Percentiles rank a stretch among this genome's conserved stretches.
Conservation (phyloP, 2,888 invertebrate genomes). For the Hirudinaria manillensis region DNA sequence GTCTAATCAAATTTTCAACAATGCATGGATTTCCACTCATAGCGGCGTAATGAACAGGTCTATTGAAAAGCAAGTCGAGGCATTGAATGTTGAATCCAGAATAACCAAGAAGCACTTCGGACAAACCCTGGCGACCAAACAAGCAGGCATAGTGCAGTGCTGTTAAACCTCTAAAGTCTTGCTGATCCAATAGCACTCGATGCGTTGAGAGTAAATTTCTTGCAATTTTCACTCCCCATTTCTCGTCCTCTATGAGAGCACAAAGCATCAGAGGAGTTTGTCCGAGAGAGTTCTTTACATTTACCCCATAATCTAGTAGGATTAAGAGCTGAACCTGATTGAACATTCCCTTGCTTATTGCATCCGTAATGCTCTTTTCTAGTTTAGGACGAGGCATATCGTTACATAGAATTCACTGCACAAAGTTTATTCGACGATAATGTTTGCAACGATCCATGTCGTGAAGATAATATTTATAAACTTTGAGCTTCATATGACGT, state of each 20-base stretch:
- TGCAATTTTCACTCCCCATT: slow-evolving; percentile 14
- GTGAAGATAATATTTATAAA: too few relatives aligned
- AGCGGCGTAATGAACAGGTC: slow-evolving; percentile 24
- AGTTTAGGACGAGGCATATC: not conserved
- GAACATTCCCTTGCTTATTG: slow-evolving; percentile 22
- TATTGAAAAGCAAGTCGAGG: slow-evolving; percentile 23
- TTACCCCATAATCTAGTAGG: slow-evolving; percentile 17
- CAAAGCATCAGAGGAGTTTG: slow-evolving; percentile 23
- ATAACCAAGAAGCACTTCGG: slow-evolving; percentile 6
- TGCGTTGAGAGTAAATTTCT: slow-evolving; percentile 6
- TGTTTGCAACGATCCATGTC: too few relatives aligned
- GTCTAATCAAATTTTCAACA: not conserved
- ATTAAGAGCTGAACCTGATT: slow-evolving; percentile 13
- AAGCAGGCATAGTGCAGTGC: slow-evolving; percentile 23
- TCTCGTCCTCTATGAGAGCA: slow-evolving; percentile 23
- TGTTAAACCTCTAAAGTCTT: slow-evolving; percentile 18
- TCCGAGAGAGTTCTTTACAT: slow-evolving; percentile 10
- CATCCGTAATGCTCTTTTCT: slow-evolving; percentile 16
- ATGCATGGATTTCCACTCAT: slow-evolving; percentile 11
- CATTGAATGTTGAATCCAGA: slow-evolving; percentile 23
- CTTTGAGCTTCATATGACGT: too few relatives aligned
- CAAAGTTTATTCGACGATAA: too few relatives aligned
- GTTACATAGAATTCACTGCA: too few relatives aligned
- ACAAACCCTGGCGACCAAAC: not conserved
- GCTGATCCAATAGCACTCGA: slow-evolving; percentile 7